Conservation (phyloP, 2,113 vertebrate genomes). For the Chlorocebus sabaeus region DNA sequence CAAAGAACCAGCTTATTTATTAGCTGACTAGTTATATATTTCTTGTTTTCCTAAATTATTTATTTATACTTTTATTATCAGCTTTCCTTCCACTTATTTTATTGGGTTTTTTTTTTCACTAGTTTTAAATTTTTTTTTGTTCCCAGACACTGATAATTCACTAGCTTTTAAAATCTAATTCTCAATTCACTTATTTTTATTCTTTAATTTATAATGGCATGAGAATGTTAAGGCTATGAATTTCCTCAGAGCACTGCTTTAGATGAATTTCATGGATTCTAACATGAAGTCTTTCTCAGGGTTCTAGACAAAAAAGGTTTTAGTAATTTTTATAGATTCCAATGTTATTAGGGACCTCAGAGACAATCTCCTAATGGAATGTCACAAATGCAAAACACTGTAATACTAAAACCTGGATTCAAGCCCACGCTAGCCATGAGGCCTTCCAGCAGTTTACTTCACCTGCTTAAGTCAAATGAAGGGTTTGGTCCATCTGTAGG, state of each 20-base stretch:
- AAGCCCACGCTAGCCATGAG: background rate
- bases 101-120: background rate
- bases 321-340: conserved; percentile 15
- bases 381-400: background rate
- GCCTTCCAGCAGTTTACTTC: background rate
- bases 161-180: background rate
- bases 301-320: background rate
- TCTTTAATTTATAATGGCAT: background rate
- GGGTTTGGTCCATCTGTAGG: background rate
- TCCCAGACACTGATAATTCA: background rate
- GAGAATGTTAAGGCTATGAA: background rate
- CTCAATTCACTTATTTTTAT: conserved; percentile 25
- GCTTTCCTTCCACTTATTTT: background rate
- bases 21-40: background rate
- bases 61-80: background rate
- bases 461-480: background rate
- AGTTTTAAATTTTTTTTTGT: background rate
- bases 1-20: background rate
- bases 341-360: background rate
- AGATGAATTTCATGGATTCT: background rate
- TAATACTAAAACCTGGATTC: background rate
- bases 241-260: background rate
- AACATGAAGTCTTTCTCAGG: background rate
- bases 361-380: background rate
- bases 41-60: background rate